Conservation (phyloP, 2,797 vertebrate genomes). For the Hypotaenidia okinawae region DNA sequence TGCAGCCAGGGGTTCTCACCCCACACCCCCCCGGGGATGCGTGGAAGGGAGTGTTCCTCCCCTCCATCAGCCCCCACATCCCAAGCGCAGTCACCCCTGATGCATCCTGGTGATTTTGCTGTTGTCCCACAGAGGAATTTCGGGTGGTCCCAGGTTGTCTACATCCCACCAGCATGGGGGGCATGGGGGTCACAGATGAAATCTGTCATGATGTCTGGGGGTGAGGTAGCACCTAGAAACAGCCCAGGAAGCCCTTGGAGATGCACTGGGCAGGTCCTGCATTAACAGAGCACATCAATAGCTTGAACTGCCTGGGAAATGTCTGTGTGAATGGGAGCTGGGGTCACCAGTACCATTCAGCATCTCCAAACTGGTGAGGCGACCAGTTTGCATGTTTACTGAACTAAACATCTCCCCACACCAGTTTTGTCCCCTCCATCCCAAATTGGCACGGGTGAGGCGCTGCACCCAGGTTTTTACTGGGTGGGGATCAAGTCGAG, state of each 20-base stretch:
- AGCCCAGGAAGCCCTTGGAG: background rate
- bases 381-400: background rate
- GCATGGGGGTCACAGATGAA: rapidly evolving
- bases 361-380: background rate
- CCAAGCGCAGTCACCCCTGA: rapidly evolving
- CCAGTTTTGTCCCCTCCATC: background rate
- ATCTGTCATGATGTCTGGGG: background rate
- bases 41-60: background rate
- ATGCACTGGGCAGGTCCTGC: rapidly evolving
- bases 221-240: background rate
- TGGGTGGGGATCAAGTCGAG: background rate
- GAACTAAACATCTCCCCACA: background rate
- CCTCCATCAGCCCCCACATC: background rate
- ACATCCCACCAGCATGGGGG: background rate
- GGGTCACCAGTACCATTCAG: background rate
- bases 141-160: background rate
- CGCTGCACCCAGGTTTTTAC: background rate
- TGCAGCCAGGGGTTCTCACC: background rate
- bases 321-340: background rate
- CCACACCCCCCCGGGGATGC: rapidly evolving
- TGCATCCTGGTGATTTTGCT: background rate
- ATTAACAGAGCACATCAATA: background rate
- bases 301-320: background rate
- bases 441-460: rapidly evolving
- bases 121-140: background rate